Evolutionary conservation across 2,113 vertebrate species (phyloP), one percentile per base, ranked within the genome.

Genomic region (Gymnocephalus cernua): DNA sequence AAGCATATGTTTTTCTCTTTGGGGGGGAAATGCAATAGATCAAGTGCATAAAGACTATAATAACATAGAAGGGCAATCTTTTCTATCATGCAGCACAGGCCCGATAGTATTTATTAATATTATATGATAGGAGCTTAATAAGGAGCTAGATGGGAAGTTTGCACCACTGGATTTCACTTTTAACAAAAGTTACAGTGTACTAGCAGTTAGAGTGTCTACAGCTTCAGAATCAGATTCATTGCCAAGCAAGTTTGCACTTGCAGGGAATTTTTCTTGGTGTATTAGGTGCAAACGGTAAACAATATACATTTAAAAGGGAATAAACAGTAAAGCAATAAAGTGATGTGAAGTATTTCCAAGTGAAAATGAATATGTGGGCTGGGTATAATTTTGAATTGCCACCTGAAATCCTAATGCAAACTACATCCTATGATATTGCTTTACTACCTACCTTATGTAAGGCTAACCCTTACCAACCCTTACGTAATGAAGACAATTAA

Each of bases 41-140:
- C 38, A 71, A 72, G n/a, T 53, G 6, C 44, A 71, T 23, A 72
- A 84, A 80, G 68, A 44, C 62, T 65, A 27, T 74, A 77, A 83
- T 74, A 69, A 73, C 38, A 50, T 74, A 50, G 57, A 27, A 35
- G 5, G 12, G 14, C 56, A 75, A 83, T 75, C 45, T 61, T 4
- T 62, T 68, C 59, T 38, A 47, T 61, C 58, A 35, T 29, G 62
- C 41, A 50, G 51, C 38, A 4, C 51, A 45, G 21, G 61, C 15
- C 51, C 29, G 32, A 32, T 38, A 45, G 63, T 23, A 50, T 69
- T 53, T 72, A 48, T 68, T 2, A 67, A 62, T 72, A 45, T 18
- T 64, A 27, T 13, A 1, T 51, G 41, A 61, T 44, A 50, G 67
- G 71, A 56, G 6, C 27, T 50, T 14, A 11, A 61, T 50, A 56